phyloP scores from a whole-genome alignment of 2,888 invertebrate species.

The Didymodactylos carnosus region DNA sequence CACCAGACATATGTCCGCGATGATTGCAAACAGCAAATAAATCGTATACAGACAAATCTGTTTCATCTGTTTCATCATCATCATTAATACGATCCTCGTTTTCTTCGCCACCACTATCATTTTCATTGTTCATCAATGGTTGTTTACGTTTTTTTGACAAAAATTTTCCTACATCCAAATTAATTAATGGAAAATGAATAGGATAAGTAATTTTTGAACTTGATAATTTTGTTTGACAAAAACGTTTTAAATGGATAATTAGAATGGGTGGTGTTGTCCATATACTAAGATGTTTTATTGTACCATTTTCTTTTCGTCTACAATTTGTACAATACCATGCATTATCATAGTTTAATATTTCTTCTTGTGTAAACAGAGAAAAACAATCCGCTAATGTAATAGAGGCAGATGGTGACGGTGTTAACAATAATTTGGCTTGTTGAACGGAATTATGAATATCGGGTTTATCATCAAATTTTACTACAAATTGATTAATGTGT shows the following conservation, averaged over 20 bases:
- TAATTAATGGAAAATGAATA: slow-evolving; percentile 1
- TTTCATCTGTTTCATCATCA: neutral
- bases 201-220: slow-evolving; percentile 12
- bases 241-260: slow-evolving; percentile 14
- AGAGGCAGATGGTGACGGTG: neutral
- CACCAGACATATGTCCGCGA: slow-evolving; percentile 10
- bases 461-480: neutral
- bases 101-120: neutral
- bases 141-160: neutral
- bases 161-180: slow-evolving; percentile 4
- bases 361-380: slow-evolving; percentile 9
- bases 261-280: slow-evolving; percentile 3
- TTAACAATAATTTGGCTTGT: neutral
- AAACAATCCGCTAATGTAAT: slow-evolving; percentile 10
- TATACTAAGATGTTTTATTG: slow-evolving; percentile 7
- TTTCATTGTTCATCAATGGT: neutral
- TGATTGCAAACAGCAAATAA: slow-evolving; percentile 14
- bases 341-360: slow-evolving; percentile 10
- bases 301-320: neutral
- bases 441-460: neutral
- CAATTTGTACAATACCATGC: slow-evolving; percentile 14
- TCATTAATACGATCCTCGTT: neutral
- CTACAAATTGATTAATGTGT: neutral
- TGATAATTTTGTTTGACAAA: slow-evolving; percentile 6
- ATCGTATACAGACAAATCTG: neutral